A percentile compares a stretch with the other conserved stretches of the same genome.
Evolutionary conservation across 1,140 invertebrate species (phyloP).

Genomic region (Triops cancriformis): DNA sequence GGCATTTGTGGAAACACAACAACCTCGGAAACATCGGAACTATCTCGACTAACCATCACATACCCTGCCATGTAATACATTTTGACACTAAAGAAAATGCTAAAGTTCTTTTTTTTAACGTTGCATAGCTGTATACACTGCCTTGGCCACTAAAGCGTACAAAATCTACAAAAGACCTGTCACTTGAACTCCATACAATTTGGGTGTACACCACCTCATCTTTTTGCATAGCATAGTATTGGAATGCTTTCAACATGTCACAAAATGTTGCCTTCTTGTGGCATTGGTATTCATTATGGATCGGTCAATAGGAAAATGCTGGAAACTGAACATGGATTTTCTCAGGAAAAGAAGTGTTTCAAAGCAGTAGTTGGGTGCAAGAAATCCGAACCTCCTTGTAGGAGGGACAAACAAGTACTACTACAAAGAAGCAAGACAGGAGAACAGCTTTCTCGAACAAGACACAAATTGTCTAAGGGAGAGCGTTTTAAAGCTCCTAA

Average conservation of each 20-base stretch:
- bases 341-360: not conserved
- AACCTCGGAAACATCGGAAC: no score
- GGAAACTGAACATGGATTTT: not conserved
- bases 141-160: constrained; percentile 12
- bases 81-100: constrained; percentile 2
- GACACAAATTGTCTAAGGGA: not conserved
- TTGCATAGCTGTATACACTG: constrained; percentile 13
- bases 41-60: not conserved
- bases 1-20: no score
- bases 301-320: not conserved
- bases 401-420: not conserved
- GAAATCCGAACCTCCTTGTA: not conserved
- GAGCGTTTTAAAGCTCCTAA: not conserved
- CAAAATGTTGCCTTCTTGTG: not conserved
- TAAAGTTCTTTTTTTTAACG: not conserved
- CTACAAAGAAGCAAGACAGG: not conserved
- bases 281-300: not conserved
- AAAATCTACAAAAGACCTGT: constrained; percentile 3
- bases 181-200: not conserved
- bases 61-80: constrained; percentile 23
- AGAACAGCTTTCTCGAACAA: not conserved
- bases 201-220: not conserved
- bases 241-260: not conserved
- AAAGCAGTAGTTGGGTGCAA: not conserved
- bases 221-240: not conserved